phyloP scores from a whole-genome alignment of 2,888 invertebrate genomes.

The Plemyria rubiginata region DNA sequence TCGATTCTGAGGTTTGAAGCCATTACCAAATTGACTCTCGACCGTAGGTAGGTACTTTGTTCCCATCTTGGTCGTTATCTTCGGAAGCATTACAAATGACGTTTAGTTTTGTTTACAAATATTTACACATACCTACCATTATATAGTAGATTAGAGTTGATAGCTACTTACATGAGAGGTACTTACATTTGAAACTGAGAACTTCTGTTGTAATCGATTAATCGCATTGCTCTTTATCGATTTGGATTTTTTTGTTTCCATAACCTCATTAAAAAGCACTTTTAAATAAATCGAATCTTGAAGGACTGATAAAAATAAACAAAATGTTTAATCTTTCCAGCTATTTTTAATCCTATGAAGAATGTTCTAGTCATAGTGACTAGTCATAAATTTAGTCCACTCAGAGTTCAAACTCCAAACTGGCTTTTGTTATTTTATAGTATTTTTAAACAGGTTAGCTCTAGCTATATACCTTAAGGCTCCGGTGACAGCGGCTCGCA shows the following conservation, averaged over 20 bases:
- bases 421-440: background rate
- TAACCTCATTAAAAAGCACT: constrained; percentile 15
- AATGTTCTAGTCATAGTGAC: background rate
- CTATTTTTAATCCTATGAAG: background rate
- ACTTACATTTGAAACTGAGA: background rate
- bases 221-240: constrained; percentile 1
- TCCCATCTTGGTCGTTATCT: constrained; percentile 32
- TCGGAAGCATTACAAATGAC: constrained; percentile 26
- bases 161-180: background rate
- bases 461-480: no score
- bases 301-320: background rate
- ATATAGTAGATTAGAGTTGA: background rate
- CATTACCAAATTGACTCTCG: constrained; percentile 28
- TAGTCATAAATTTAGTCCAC: background rate
- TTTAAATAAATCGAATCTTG: background rate
- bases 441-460: background rate
- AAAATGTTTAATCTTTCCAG: background rate
- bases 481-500: no score
- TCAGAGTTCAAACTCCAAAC: background rate
- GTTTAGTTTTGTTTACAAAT: constrained; percentile 32
- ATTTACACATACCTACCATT: constrained; percentile 20
- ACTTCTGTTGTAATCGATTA: constrained; percentile 1
- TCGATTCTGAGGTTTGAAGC: constrained; percentile 14
- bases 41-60: constrained; percentile 36
- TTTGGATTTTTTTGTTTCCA: constrained; percentile 3